phyloP scores from a whole-genome alignment of 2,888 invertebrate genomes.

The Elegia similella region DNA sequence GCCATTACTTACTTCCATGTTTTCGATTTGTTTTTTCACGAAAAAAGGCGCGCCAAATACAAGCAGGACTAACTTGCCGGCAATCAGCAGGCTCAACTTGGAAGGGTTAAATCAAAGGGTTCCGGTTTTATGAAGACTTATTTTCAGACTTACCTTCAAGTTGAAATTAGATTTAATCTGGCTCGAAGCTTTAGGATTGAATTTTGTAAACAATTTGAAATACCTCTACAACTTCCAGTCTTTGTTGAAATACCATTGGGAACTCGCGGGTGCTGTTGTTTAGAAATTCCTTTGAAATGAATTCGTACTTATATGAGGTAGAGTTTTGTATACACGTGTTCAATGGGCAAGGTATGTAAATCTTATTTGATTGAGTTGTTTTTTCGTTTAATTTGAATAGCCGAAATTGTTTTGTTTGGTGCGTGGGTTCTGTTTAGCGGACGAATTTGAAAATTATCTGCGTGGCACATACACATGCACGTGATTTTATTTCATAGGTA shows the following conservation, averaged over 20 bases:
- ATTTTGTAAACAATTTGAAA: conserved; percentile 81
- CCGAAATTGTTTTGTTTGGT: not conserved
- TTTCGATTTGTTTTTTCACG: conserved; percentile 74
- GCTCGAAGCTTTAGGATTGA: conserved; percentile 80
- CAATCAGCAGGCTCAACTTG: conserved; percentile 76
- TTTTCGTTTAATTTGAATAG: conserved; percentile 32
- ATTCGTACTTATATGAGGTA: conserved; percentile 70
- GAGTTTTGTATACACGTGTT: conserved; percentile 64
- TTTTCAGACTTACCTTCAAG: conserved; percentile 80
- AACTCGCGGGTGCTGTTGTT: conserved; percentile 72
- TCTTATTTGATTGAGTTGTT: conserved; percentile 63
- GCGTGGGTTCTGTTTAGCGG: not conserved
- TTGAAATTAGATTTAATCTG: conserved; percentile 82
- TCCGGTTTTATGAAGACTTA: conserved; percentile 81
- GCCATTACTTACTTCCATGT: conserved; percentile 76
- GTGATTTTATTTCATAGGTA: not conserved
- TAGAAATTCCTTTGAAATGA: conserved; percentile 77
- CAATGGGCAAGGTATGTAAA: conserved; percentile 53
- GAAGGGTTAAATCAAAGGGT: conserved; percentile 81
- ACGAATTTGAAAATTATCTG: not conserved
- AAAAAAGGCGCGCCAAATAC: conserved; percentile 68
- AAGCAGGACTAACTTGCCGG: conserved; percentile 73
- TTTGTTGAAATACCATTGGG: conserved; percentile 80
- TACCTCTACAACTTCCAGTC: conserved; percentile 79
- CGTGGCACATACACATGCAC: not conserved